These are phyloP conservation scores for Pygoscelis adeliae DNA, from an alignment of 2,113 vertebrate species.

Conservation along the genomic window DNA sequence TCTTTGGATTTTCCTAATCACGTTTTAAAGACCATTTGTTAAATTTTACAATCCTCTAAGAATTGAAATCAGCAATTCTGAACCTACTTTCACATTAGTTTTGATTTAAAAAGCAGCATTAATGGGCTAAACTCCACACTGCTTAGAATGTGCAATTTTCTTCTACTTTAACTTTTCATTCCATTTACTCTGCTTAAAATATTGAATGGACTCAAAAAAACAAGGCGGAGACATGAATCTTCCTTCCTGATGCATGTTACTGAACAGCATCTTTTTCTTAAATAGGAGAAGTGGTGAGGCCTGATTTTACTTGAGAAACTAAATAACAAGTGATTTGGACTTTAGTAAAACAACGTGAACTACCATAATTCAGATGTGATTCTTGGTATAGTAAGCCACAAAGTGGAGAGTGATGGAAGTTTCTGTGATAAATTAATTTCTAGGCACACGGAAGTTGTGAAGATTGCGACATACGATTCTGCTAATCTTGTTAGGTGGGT, in stretches of 20 bases:
- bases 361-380: not conserved
- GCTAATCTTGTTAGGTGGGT: not conserved
- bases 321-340: not conserved
- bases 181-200: not conserved
- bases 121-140: not conserved
- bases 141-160: not conserved
- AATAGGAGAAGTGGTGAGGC: not conserved
- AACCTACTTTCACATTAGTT: not conserved
- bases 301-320: not conserved
- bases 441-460: not conserved
- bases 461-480: not conserved
- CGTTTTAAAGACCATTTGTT: constrained; percentile 4
- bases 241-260: not conserved
- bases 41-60: not conserved
- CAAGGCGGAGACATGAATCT: not conserved
- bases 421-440: not conserved
- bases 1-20: constrained; percentile 23
- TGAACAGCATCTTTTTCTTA: not conserved
- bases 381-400: not conserved
- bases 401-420: not conserved
- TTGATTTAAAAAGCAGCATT: not conserved
- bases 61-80: not conserved
- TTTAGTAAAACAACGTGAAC: not conserved
- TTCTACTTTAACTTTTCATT: not conserved
- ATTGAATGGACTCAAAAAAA: not conserved